Conservation (phyloP, 2,113 vertebrate genomes). For the Pitta sordida region DNA sequence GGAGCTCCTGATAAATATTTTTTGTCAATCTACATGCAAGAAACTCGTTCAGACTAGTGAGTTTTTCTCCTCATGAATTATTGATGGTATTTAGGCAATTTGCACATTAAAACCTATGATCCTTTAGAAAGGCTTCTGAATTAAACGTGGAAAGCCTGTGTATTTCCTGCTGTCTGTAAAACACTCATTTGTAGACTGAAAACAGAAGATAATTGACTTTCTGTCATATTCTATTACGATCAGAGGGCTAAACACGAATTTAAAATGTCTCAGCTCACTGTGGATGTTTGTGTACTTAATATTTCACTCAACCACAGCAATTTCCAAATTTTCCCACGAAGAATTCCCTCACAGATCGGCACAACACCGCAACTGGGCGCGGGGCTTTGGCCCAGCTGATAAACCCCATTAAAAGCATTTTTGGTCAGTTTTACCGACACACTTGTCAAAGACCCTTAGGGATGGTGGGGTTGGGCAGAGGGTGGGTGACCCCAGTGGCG, state of each 20-base stretch:
- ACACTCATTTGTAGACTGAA: background rate
- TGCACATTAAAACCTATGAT: background rate
- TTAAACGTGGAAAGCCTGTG: conserved; percentile 10
- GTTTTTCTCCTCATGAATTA: background rate
- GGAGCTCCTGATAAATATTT: background rate
- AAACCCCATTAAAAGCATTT: background rate
- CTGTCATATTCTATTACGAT: conserved; percentile 17
- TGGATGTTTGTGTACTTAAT: background rate
- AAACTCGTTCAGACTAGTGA: background rate
- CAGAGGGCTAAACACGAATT: conserved; percentile 4
- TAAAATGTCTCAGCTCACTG: background rate
- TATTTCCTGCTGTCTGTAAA: background rate
- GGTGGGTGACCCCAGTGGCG: too few relatives aligned
- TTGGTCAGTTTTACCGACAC: background rate
- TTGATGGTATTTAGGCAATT: background rate
- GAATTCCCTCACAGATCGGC: background rate
- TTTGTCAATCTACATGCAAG: background rate
- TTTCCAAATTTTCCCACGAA: background rate
- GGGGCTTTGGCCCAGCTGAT: accelerated
- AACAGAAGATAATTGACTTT: conserved; percentile 60
- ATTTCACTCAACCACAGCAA: background rate
- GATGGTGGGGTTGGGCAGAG: too few relatives aligned
- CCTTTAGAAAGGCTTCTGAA: conserved; percentile 14
- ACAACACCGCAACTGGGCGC: background rate
- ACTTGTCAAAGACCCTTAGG: too few relatives aligned